Conservation (phyloP, 2,888 invertebrate species). For the Brachylomia viminalis region DNA sequence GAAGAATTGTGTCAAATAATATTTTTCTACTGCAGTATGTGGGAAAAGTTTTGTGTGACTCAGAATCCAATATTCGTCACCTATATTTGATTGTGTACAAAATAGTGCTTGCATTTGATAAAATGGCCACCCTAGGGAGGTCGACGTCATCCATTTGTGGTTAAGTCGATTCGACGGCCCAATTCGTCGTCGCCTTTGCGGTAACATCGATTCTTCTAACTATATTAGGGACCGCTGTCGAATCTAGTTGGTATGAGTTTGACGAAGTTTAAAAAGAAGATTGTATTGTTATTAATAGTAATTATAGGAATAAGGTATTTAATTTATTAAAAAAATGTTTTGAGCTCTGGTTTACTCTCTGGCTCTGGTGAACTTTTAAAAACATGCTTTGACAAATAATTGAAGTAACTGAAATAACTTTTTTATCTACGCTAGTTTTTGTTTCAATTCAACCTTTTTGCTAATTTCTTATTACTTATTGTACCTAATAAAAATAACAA, state of each 20-base stretch:
- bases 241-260: constrained; percentile 21
- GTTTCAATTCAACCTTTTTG: not conserved
- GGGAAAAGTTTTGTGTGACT: not conserved
- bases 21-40: not conserved
- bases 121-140: constrained; percentile 52
- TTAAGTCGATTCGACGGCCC: constrained; percentile 46
- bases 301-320: not conserved
- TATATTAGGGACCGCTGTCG: constrained; percentile 39
- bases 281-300: not conserved
- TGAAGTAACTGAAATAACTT: not conserved
- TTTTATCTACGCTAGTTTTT: not conserved
- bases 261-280: constrained; percentile 12
- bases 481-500: not conserved
- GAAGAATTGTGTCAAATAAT: not conserved
- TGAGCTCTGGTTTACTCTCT: not conserved
- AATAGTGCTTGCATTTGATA: constrained; percentile 53
- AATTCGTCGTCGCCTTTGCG: constrained; percentile 55
- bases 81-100: constrained; percentile 36
- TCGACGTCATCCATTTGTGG: constrained; percentile 55
- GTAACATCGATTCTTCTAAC: constrained; percentile 56
- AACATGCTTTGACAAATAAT: not conserved
- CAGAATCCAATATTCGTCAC: constrained; percentile 25
- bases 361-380: not conserved
- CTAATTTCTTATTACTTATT: not conserved
- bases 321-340: not conserved